These are phyloP conservation scores for Callimorpha dominula DNA, from an alignment of 2,888 invertebrate genomes.

Conservation along the genomic window DNA sequence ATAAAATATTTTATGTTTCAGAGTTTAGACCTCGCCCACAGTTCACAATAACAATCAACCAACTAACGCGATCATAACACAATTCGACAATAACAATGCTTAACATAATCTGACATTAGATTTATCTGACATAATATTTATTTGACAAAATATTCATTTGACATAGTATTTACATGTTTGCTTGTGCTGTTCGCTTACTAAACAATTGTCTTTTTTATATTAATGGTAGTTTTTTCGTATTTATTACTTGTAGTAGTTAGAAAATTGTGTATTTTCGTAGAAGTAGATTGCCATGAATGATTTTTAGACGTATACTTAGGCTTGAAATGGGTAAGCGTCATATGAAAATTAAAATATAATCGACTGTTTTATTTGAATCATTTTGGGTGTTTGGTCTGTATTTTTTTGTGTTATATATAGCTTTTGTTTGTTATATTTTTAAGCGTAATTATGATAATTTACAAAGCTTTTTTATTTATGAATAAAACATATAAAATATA, in stretches of 20 bases:
- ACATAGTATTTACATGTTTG: constrained; percentile 34
- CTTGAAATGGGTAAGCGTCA: constrained; percentile 20
- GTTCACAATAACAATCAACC: constrained; percentile 23
- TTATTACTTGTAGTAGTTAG: constrained; percentile 37
- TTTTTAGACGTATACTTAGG: constrained; percentile 28
- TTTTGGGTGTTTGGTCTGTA: constrained; percentile 15
- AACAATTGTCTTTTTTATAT: constrained; percentile 40
- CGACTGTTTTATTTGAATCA: constrained; percentile 3
- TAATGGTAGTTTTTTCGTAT: constrained; percentile 29
- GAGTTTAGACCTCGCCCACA: constrained; percentile 12
- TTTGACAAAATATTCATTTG: constrained; percentile 5
- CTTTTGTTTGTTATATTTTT: not conserved
- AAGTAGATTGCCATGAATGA: constrained; percentile 32
- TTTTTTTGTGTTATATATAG: constrained; percentile 1
- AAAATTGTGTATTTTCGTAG: constrained; percentile 37
- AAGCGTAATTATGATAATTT: not conserved
- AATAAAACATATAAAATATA: not conserved
- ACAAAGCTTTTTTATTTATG: not conserved
- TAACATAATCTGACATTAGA: constrained; percentile 17
- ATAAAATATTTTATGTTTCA: constrained; percentile 22
- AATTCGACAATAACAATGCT: constrained; percentile 16
- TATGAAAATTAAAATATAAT: constrained; percentile 3
- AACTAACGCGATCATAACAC: constrained; percentile 16
- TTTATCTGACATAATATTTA: not conserved
- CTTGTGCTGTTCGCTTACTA: constrained; percentile 61